Percentiles rank a stretch among this genome's conserved stretches.
phyloP scores from a whole-genome alignment of 2,113 vertebrate species.

The Dromiciops gliroides region DNA sequence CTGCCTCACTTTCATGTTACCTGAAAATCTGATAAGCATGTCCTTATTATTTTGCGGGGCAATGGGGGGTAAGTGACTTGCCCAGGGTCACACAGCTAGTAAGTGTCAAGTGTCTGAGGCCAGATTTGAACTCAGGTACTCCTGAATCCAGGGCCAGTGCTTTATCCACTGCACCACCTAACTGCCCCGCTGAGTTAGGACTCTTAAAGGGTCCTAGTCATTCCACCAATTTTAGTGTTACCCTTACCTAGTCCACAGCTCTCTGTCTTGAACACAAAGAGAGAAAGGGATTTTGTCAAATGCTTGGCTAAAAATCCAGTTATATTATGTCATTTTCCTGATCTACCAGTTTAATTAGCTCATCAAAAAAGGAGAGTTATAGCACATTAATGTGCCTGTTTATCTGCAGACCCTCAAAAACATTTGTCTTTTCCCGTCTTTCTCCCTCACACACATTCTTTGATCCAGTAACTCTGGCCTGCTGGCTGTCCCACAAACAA shows the following conservation, averaged over 20 bases:
- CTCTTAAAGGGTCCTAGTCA: not conserved
- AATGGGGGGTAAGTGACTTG: too few species aligned
- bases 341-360: not conserved
- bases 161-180: too few species aligned
- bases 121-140: too few species aligned
- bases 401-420: not conserved
- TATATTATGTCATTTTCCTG: not conserved
- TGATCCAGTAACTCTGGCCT: not conserved
- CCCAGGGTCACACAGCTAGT: too few species aligned
- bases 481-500: not conserved
- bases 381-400: not conserved
- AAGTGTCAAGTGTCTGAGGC: too few species aligned
- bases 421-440: not conserved
- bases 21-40: not conserved
- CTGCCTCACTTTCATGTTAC: not conserved
- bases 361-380: not conserved
- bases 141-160: too few species aligned
- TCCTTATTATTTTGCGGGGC: too few species aligned
- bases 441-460: not conserved
- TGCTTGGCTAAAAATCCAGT: not conserved
- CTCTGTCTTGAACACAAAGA: not conserved
- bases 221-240: not conserved
- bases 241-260: not conserved
- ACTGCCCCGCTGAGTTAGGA: too few species aligned
- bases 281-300: not conserved